Evolutionary conservation across 35 echinoderm and acorn worm genomes (phyloP).

Genomic region (Heliocidaris erythrogramma): DNA sequence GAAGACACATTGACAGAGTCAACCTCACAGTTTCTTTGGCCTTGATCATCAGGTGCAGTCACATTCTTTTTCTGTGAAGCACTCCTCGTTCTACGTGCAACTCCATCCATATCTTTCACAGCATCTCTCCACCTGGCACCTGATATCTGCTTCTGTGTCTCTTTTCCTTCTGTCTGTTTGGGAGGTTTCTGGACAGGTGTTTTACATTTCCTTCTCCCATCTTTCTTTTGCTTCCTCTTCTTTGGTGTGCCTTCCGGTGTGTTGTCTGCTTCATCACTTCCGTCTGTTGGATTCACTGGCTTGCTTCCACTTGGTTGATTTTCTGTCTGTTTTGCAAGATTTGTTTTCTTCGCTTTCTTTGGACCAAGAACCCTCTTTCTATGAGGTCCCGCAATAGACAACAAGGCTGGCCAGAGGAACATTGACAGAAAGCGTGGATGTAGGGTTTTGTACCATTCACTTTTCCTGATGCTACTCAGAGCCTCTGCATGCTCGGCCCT

Average conservation of each 20-base stretch:
- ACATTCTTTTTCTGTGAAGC: background rate
- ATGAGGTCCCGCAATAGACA: slow-evolving; percentile 12
- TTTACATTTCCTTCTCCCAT: background rate
- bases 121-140: background rate
- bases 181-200: background rate
- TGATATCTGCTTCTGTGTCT: background rate
- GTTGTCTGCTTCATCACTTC: background rate
- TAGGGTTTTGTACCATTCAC: background rate
- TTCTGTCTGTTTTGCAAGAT: background rate
- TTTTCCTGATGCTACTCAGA: background rate
- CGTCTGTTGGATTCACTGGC: too few relatives aligned
- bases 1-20: background rate
- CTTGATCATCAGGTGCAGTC: background rate
- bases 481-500: background rate
- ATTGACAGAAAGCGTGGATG: background rate
- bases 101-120: background rate
- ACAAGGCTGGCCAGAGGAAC: slow-evolving; percentile 14
- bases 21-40: background rate
- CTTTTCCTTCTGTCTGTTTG: background rate
- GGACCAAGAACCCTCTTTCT: background rate
- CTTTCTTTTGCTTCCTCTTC: background rate
- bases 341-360: background rate
- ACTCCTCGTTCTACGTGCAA: background rate
- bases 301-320: background rate
- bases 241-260: background rate